A percentile compares a stretch with the other conserved stretches of the same genome.
Evolutionary conservation across 1,140 invertebrate species (phyloP).

Genomic region (Galleria mellonella): DNA sequence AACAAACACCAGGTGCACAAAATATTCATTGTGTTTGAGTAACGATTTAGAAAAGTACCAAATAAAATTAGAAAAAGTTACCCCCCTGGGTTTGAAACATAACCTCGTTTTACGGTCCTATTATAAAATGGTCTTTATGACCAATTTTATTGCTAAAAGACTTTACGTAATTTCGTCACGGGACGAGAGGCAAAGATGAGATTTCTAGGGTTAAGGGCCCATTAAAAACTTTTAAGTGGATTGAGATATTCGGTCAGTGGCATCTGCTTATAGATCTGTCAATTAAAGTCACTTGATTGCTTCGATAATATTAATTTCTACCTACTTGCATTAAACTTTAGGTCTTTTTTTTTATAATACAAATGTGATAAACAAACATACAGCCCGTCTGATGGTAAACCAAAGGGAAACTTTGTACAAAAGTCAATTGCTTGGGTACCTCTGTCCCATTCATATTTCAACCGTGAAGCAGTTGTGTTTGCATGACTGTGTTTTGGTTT

Average conservation of each 20-base stretch:
- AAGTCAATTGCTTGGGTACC: too few species aligned
- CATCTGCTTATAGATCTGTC: slow-evolving; percentile 7
- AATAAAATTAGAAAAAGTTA: slow-evolving; percentile 43
- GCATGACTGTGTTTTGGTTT: too few species aligned
- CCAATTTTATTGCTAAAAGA: slow-evolving; percentile 61
- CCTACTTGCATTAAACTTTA: too few species aligned
- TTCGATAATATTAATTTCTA: background rate
- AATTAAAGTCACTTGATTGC: slow-evolving; percentile 1
- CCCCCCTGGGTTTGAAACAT: slow-evolving; percentile 27
- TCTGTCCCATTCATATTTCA: too few species aligned
- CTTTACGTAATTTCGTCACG: slow-evolving; percentile 61
- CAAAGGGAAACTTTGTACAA: too few species aligned
- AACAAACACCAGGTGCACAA: slow-evolving; percentile 22
- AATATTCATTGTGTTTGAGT: slow-evolving; percentile 30
- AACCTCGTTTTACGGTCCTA: slow-evolving; percentile 56
- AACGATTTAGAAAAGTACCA: slow-evolving; percentile 30
- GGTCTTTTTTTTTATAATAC: too few species aligned
- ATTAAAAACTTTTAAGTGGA: slow-evolving; percentile 49
- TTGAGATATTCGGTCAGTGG: slow-evolving; percentile 38
- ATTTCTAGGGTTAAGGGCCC: slow-evolving; percentile 38
- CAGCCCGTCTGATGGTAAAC: too few species aligned
- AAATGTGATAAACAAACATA: too few species aligned
- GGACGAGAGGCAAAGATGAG: slow-evolving; percentile 41
- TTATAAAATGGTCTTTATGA: slow-evolving; percentile 70
- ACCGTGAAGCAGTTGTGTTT: too few species aligned